Base-by-base conservation (phyloP, 2,113 vertebrate genomes). In the Odocoileus hemionus region DNA sequence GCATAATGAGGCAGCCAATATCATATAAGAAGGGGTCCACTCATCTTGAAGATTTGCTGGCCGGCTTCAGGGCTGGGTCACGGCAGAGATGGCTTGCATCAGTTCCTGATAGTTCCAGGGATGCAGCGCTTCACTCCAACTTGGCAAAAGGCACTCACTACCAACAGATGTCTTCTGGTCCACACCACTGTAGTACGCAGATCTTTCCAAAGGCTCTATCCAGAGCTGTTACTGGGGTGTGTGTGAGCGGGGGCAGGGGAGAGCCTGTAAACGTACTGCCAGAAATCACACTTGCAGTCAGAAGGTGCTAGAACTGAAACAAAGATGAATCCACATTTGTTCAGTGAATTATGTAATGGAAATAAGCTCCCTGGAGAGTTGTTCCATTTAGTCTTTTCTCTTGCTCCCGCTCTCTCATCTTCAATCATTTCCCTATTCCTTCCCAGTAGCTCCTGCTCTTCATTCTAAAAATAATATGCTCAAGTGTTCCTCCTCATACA, bases 1-100 rank as follows among this genome's bases (percentile, higher is more conserved):
- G 94, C 96, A 95, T 88, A 97, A 90, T 96, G 97, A 97, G 98
- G 97, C 97, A 98, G 85, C 96, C 7, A 11, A 79, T 88, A 47
- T 88, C 23, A 76, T 97, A 93, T 83, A 84, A 86, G 86, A 94
- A 93, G 89, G 97, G 86, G 58, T 89, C 79, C 60, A 57, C 83
- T 95, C 93, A 76, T 60, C 94, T 94, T 90, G 93, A 97, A 92
- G 97, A 88, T 89, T 93, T 93, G 74, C 26, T 93, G 58, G 90
- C 60, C 19, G 8, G 90, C 91, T 96, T 94, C 80, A 43, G 61
- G 45, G 52, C 58, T 74, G 23, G 19, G 86, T 47, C 47, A 83
- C 50, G 21, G 67, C 8, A 36, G 80, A 87, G 45, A 52, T 1
- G 19, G 50, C 79, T 86, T 55, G 16, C 2, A 7, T 54, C 5